Conservation (phyloP, 2,797 vertebrate species). For the Huso huso region DNA sequence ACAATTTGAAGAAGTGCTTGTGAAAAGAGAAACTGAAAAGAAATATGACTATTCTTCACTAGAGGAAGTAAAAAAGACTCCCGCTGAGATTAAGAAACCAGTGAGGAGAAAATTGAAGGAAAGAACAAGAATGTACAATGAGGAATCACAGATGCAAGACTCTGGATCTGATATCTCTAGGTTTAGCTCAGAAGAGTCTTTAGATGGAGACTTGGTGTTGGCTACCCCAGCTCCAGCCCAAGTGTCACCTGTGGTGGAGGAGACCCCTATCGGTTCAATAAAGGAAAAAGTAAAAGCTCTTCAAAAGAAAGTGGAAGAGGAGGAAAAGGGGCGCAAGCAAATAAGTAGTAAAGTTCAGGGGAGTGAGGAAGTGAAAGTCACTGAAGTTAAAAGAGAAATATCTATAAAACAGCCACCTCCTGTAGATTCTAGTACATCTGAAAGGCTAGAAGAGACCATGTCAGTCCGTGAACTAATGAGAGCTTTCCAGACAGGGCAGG, state of each 20-base stretch:
- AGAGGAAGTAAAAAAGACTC: constrained; percentile 10
- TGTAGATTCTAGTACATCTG: constrained; percentile 73
- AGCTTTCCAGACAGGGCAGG: constrained; percentile 92
- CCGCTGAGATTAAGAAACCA: constrained; percentile 77
- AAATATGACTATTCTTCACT: too few species aligned
- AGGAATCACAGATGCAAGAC: constrained; percentile 41
- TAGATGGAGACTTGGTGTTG: constrained; percentile 50
- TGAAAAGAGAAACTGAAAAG: constrained; percentile 23
- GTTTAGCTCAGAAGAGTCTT: constrained; percentile 67
- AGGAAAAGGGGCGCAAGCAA: constrained; percentile 76
- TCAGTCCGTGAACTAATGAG: constrained; percentile 95
- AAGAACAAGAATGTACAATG: constrained; percentile 46
- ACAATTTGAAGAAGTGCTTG: constrained; percentile 49
- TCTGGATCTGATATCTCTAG: constrained; percentile 62
- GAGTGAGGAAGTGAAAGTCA: constrained; percentile 53
- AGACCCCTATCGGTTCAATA: constrained; percentile 96
- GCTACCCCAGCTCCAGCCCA: constrained; percentile 59
- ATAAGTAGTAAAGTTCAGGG: constrained; percentile 58
- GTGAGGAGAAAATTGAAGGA: constrained; percentile 68
- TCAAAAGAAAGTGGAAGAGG: constrained; percentile 90
- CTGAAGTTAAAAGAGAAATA: constrained; percentile 50
- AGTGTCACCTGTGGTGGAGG: constrained; percentile 88
- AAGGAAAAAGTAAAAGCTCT: constrained; percentile 98
- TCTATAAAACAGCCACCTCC: constrained; percentile 43
- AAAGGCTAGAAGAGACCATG: constrained; percentile 90